Conservation (phyloP, 37 sponge, comb jelly and placozoan genomes). For the Eunapius fragilis region DNA sequence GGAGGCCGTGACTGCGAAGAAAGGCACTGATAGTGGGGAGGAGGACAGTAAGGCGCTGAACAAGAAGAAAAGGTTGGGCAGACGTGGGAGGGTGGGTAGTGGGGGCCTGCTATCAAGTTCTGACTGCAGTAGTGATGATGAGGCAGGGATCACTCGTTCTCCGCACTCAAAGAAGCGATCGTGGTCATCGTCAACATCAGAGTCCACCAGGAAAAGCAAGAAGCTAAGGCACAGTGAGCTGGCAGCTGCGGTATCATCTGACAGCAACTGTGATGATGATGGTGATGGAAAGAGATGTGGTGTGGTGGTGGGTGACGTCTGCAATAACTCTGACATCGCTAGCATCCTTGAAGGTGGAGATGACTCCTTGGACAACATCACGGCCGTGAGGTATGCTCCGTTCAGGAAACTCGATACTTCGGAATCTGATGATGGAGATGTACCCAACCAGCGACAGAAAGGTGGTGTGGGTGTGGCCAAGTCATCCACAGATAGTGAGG, state of each 20-base stretch:
- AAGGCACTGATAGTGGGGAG: neutral
- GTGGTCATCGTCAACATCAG: conserved; percentile 7
- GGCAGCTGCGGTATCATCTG: conserved; percentile 1
- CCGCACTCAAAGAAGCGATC: neutral
- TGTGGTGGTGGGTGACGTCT: neutral
- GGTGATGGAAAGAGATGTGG: neutral
- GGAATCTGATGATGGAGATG: conserved; percentile 5
- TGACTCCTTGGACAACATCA: neutral
- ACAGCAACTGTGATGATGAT: conserved; percentile 15
- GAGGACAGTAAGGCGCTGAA: neutral
- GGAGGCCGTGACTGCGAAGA: neutral
- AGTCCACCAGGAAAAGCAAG: conserved; percentile 1
- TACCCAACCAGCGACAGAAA: neutral
- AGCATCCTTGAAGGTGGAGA: neutral
- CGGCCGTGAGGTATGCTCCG: neutral
- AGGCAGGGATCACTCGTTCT: neutral
- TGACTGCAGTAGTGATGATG: neutral
- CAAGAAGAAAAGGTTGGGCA: neutral
- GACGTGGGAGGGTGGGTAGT: neutral
- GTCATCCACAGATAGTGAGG: neutral
- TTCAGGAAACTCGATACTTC: neutral
- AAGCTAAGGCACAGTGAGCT: neutral
- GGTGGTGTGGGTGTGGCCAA: neutral
- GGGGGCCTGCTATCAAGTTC: neutral
- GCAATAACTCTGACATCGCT: neutral